Percentiles rank a stretch among this genome's conserved stretches.
Evolutionary conservation across 2,888 invertebrate genomes (phyloP).

Genomic region (Apotomis turbidana): DNA sequence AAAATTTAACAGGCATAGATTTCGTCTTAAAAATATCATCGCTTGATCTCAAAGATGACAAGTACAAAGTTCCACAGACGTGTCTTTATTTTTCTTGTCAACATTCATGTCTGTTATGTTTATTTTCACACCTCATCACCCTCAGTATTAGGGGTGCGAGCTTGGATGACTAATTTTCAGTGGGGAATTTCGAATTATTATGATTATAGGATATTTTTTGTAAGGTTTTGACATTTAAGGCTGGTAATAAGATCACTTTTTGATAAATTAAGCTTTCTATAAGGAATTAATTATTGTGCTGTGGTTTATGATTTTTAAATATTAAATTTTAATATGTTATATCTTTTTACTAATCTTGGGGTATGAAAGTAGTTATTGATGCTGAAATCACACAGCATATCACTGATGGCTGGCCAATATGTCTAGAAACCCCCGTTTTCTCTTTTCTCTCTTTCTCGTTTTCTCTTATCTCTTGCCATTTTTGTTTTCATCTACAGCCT

Average conservation of each 20-base stretch:
- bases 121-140: conserved; percentile 48
- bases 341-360: no score
- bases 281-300: no score
- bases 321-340: no score
- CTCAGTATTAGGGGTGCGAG: conserved; percentile 42
- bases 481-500: no score
- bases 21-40: conserved; percentile 19
- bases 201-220: conserved; percentile 16
- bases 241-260: neutral
- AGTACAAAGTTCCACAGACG: conserved; percentile 16
- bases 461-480: no score
- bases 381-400: no score
- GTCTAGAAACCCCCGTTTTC: no score
- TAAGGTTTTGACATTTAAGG: neutral
- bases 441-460: no score
- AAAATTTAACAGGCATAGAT: neutral
- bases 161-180: conserved; percentile 35
- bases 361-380: no score
- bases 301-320: no score
- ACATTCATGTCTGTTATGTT: conserved; percentile 48
- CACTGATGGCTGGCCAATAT: no score
- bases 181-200: conserved; percentile 14
- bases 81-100: conserved; percentile 41
- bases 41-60: conserved; percentile 29
- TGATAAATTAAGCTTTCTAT: no score